Percentiles rank a stretch among this genome's conserved stretches.
Conservation (phyloP, 2,113 vertebrate species). For the Passer montanus region DNA sequence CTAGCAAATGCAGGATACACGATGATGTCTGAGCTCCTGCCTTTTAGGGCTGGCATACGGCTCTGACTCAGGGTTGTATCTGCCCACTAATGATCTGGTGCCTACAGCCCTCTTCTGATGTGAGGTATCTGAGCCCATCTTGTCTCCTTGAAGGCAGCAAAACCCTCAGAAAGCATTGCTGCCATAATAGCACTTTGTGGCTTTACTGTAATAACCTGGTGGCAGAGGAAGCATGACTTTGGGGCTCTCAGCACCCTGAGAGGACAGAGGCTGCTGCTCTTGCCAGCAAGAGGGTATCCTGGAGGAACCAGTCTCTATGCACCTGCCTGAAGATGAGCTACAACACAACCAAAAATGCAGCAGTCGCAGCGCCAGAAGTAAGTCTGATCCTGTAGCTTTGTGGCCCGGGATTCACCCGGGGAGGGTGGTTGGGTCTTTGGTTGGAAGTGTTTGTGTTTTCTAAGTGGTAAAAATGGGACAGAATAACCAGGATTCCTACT, state of each 20-base stretch:
- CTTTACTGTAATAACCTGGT: not conserved
- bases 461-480: not conserved
- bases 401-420: not conserved
- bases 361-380: conserved; percentile 20
- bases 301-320: not conserved
- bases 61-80: conserved; percentile 62
- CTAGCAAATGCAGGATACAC: conserved; percentile 57
- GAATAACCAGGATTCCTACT: not conserved
- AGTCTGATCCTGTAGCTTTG: not conserved
- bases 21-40: conserved; percentile 59
- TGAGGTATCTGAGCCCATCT: not conserved
- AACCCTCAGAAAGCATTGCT: not conserved
- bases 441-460: not conserved
- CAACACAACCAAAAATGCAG: conserved; percentile 22
- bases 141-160: conserved; percentile 16
- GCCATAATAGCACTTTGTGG: not conserved
- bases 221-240: not conserved
- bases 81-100: conserved; percentile 51
- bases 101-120: conserved; percentile 39
- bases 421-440: not conserved
- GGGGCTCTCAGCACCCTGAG: not conserved
- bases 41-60: conserved; percentile 57
- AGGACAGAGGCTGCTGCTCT: not conserved
- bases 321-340: conserved; percentile 6
- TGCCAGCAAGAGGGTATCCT: not conserved